Evolutionary conservation across 2,888 invertebrate genomes (phyloP).

Genomic region (Stenolophus ochropezus): DNA sequence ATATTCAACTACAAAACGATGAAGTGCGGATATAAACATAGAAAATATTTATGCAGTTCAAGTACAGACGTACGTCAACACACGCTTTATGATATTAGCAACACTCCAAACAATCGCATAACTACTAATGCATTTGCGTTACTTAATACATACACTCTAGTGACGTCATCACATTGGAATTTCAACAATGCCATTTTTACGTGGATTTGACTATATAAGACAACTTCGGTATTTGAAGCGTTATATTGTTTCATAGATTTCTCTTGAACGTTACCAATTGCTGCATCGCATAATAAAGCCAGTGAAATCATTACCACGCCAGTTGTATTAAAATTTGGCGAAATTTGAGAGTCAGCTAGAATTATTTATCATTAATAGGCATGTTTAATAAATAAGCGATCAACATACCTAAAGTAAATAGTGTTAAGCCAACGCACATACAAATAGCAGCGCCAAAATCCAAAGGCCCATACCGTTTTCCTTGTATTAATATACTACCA

Average conservation of each 20-base stretch:
- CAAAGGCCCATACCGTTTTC: slow-evolving; percentile 87
- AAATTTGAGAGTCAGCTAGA: slow-evolving; percentile 83
- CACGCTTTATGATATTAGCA: no score
- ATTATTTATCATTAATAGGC: slow-evolving; percentile 63
- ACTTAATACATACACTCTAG: no score
- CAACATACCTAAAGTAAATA: slow-evolving; percentile 90
- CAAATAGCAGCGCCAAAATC: slow-evolving; percentile 89
- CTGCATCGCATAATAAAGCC: slow-evolving; percentile 94
- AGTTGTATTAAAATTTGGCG: slow-evolving; percentile 82
- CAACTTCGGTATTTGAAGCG: slow-evolving; percentile 93
- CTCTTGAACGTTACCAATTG: slow-evolving; percentile 98
- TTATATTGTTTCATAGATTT: slow-evolving; percentile 91
- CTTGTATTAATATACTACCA: slow-evolving; percentile 94
- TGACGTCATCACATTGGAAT: no score
- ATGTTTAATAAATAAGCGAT: neutral
- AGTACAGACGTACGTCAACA: no score
- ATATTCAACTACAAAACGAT: no score
- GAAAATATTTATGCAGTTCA: no score
- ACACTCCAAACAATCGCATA: no score
- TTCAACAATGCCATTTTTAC: no score
- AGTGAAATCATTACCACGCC: slow-evolving; percentile 86
- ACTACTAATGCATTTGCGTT: no score
- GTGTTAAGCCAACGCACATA: slow-evolving; percentile 92
- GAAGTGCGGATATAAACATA: no score
- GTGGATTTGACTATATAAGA: no score